A percentile compares a stretch with the other conserved stretches of the same genome.
Evolutionary conservation across 2,113 vertebrate genomes (phyloP).

Genomic region (Corythaixoides concolor): DNA sequence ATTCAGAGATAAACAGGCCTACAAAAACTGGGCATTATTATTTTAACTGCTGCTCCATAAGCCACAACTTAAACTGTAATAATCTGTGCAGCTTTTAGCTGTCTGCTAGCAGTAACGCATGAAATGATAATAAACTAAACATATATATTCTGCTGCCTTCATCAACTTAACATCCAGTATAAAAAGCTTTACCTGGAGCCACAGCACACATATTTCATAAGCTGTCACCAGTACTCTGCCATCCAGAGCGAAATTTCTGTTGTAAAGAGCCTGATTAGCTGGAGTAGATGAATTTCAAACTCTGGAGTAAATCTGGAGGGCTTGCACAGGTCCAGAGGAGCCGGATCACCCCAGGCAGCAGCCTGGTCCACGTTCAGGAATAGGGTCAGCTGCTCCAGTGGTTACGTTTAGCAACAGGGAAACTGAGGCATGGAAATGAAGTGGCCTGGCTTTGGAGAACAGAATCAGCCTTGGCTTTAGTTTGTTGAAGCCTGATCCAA

Average conservation of each 20-base stretch:
- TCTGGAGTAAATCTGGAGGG: not conserved
- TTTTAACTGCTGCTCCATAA: slow-evolving; percentile 33
- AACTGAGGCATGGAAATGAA: not conserved
- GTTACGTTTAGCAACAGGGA: not conserved
- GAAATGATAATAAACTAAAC: not conserved
- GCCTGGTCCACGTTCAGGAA: not conserved
- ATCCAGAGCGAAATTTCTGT: not conserved
- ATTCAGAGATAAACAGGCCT: slow-evolving; percentile 26
- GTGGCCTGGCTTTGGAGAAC: not conserved
- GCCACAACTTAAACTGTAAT: not conserved
- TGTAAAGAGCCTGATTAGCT: not conserved
- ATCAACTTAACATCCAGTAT: slow-evolving; percentile 2
- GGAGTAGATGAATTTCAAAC: not conserved
- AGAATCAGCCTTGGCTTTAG: not conserved
- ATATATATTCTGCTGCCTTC: not conserved
- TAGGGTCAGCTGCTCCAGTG: not conserved
- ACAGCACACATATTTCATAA: not conserved
- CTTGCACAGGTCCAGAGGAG: accelerated
- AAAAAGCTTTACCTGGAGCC: not conserved
- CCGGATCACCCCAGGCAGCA: not conserved
- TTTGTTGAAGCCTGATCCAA: not conserved
- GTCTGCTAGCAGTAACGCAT: not conserved
- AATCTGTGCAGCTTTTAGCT: not conserved
- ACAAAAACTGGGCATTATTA: slow-evolving; percentile 27
- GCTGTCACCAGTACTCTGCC: not conserved